These are phyloP conservation scores for Charaxes varanes DNA, from an alignment of 1,140 invertebrate species.

Conservation along the genomic window DNA sequence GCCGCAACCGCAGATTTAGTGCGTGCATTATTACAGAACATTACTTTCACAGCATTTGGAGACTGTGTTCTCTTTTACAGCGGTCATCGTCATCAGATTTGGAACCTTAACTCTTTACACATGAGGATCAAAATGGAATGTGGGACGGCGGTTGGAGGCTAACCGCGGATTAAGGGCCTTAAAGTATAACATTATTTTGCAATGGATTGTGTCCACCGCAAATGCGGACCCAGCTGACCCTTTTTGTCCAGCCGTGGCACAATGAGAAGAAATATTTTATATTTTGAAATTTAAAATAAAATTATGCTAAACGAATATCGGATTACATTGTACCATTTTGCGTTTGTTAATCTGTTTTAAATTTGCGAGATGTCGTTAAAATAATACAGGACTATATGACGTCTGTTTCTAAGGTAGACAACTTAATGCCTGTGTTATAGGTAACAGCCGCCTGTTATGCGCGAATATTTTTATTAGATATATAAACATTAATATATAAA, in stretches of 20 bases:
- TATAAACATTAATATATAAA: too few species aligned
- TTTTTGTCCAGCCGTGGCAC: not conserved
- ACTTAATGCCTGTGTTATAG: too few species aligned
- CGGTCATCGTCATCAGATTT: not conserved
- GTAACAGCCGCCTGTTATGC: too few species aligned
- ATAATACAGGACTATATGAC: too few species aligned
- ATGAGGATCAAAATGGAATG: slow-evolving; percentile 7
- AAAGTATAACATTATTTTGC: slow-evolving; percentile 20
- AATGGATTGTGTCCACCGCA: slow-evolving; percentile 15
- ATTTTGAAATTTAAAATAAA: too few species aligned
- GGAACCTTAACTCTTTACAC: not conserved
- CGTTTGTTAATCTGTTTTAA: too few species aligned
- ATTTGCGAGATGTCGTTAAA: too few species aligned
- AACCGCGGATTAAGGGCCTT: slow-evolving; percentile 14
- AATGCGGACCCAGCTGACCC: slow-evolving; percentile 9
- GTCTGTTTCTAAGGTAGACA: too few species aligned
- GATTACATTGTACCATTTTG: too few species aligned
- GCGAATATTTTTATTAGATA: too few species aligned
- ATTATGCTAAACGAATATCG: too few species aligned
- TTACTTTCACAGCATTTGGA: slow-evolving; percentile 5
- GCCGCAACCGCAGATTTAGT: slow-evolving; percentile 15
- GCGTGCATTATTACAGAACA: slow-evolving; percentile 14
- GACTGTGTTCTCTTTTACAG: slow-evolving; percentile 1
- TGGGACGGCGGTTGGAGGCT: not conserved
- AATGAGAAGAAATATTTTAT: not conserved